Percentiles rank a stretch among this genome's conserved stretches.
These are phyloP conservation scores for Drosophila basisetae DNA, from an alignment of 2,888 invertebrate species.

Conservation along the genomic window DNA sequence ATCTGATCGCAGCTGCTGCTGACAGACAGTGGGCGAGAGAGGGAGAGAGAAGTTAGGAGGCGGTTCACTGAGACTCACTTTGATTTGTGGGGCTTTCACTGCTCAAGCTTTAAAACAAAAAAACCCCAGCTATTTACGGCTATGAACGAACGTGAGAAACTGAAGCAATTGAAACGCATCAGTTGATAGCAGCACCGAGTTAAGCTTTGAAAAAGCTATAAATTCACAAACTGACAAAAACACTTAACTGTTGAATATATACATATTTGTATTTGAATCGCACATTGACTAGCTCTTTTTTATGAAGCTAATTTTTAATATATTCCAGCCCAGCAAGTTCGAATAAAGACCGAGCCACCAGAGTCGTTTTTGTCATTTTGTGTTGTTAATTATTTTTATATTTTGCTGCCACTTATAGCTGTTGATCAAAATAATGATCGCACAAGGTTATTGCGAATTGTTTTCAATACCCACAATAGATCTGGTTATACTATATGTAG, in stretches of 20 bases:
- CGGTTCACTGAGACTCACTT: constrained; percentile 5
- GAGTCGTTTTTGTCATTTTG: constrained; percentile 1
- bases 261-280: no score
- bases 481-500: background rate
- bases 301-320: constrained; percentile 3
- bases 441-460: constrained; percentile 40
- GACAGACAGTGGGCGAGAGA: background rate
- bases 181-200: background rate
- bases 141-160: constrained; percentile 6
- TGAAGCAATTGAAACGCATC: constrained; percentile 3
- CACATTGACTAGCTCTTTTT: background rate
- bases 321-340: background rate
- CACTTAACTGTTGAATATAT: constrained; percentile 1
- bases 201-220: background rate
- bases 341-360: background rate
- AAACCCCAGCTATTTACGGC: background rate
- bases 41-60: background rate
- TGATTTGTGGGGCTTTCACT: constrained; percentile 2
- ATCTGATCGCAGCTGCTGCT: constrained; percentile 18
- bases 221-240: background rate
- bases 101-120: constrained; percentile 1
- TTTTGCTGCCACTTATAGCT: background rate
- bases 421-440: constrained; percentile 40
- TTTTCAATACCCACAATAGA: background rate
- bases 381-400: constrained; percentile 1